These are phyloP conservation scores for Catotricha subobsoleta DNA, from an alignment of 2,888 invertebrate genomes.

Conservation along the genomic window DNA sequence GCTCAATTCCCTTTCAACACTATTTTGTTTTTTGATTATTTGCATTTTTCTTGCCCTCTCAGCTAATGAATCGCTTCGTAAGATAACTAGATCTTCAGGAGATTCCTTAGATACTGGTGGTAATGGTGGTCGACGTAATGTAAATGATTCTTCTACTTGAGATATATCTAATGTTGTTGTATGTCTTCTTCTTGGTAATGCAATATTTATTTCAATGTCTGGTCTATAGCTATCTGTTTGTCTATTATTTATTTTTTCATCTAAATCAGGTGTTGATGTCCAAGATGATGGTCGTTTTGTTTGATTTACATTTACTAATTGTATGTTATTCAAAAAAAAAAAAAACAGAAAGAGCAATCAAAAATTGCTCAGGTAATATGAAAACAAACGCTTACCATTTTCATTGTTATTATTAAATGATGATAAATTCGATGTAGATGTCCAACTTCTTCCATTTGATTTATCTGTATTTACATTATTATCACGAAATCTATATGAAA, in stretches of 20 bases:
- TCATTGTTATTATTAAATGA: constrained; percentile 12
- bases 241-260: constrained; percentile 28
- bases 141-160: constrained; percentile 26
- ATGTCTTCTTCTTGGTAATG: constrained; percentile 44
- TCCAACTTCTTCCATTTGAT: constrained; percentile 44
- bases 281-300: constrained; percentile 40
- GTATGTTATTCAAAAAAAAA: neutral
- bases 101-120: constrained; percentile 25
- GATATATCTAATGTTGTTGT: constrained; percentile 30
- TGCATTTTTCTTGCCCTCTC: constrained; percentile 51
- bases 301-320: constrained; percentile 9
- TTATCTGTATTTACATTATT: neutral
- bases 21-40: constrained; percentile 30
- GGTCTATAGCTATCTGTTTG: constrained; percentile 9
- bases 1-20: constrained; percentile 18
- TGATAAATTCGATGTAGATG: constrained; percentile 53
- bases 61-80: constrained; percentile 49
- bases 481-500: neutral
- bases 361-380: neutral
- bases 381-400: constrained; percentile 14
- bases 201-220: constrained; percentile 41
- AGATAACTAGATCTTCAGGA: constrained; percentile 38
- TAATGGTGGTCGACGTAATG: constrained; percentile 34
- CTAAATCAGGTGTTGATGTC: constrained; percentile 70
- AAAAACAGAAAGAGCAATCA: neutral